A percentile compares a stretch with the other conserved stretches of the same genome.
These are phyloP conservation scores for Lasioglossum oenotherae DNA, from an alignment of 2,888 invertebrate genomes.

Conservation along the genomic window DNA sequence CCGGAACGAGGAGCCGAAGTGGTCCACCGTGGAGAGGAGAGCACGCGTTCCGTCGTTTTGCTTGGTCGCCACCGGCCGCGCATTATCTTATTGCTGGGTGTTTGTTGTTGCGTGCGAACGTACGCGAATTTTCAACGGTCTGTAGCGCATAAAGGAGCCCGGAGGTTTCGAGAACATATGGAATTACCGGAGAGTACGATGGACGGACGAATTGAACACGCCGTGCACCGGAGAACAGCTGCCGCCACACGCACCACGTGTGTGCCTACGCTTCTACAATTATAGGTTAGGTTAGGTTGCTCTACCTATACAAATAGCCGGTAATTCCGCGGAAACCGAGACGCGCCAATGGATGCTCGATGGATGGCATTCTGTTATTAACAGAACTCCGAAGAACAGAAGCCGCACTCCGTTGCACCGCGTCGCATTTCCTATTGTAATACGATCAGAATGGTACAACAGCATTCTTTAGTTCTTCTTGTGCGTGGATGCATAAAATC, in stretches of 20 bases:
- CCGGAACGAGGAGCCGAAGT: constrained; percentile 36
- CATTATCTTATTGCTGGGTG: constrained; percentile 55
- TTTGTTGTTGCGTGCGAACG: constrained; percentile 56
- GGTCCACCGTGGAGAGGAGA: neutral
- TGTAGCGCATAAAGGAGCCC: constrained; percentile 43
- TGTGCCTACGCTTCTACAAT: constrained; percentile 21
- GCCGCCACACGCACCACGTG: constrained; percentile 32
- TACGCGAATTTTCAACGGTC: constrained; percentile 64
- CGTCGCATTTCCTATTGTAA: neutral
- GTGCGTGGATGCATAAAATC: too few relatives aligned
- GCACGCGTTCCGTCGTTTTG: neutral
- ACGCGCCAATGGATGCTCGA: constrained; percentile 14
- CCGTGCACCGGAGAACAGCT: constrained; percentile 50
- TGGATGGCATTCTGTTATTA: neutral
- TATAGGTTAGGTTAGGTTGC: constrained; percentile 48
- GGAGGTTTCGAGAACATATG: constrained; percentile 56
- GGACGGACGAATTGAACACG: constrained; percentile 62
- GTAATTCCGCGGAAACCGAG: constrained; percentile 40
- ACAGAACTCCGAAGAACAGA: too few relatives aligned
- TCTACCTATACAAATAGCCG: constrained; percentile 52
- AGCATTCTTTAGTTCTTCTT: too few relatives aligned
- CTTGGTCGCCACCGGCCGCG: neutral
- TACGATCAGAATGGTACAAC: too few relatives aligned
- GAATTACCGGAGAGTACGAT: constrained; percentile 51
- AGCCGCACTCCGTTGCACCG: neutral